A percentile compares a stretch with the other conserved stretches of the same genome.
These are phyloP conservation scores for Cataglyphis cursor DNA, from an alignment of 2,888 invertebrate genomes.

Conservation along the genomic window DNA sequence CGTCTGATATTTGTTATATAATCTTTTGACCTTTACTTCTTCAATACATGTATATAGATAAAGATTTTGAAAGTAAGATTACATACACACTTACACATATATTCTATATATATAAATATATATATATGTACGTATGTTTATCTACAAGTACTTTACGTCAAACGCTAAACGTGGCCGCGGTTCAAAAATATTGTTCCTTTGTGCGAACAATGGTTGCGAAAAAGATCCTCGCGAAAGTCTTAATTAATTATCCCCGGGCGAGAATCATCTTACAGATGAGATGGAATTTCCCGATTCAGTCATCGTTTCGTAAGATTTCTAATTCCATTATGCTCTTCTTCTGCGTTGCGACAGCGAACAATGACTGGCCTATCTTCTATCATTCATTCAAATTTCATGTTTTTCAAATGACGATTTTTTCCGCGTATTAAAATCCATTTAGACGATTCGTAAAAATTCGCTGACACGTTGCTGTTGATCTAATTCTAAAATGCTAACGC, in stretches of 20 bases:
- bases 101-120: too few relatives aligned
- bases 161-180: not conserved
- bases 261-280: not conserved
- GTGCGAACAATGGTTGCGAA: not conserved
- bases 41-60: not conserved
- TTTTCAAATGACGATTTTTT: not conserved
- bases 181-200: not conserved
- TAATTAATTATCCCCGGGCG: not conserved
- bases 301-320: not conserved
- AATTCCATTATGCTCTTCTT: not conserved
- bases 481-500: not conserved
- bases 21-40: not conserved
- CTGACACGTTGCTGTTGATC: not conserved
- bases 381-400: not conserved
- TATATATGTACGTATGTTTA: not conserved
- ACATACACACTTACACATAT: too few relatives aligned
- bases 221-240: not conserved
- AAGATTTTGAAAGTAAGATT: not conserved
- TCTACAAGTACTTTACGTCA: not conserved
- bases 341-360: not conserved
- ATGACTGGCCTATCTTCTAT: not conserved
- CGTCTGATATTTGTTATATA: too few relatives aligned
- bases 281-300: not conserved
- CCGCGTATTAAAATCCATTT: not conserved
- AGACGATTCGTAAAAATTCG: not conserved